Conservation (phyloP, 2,888 invertebrate species). For the Phytoseiulus persimilis region DNA sequence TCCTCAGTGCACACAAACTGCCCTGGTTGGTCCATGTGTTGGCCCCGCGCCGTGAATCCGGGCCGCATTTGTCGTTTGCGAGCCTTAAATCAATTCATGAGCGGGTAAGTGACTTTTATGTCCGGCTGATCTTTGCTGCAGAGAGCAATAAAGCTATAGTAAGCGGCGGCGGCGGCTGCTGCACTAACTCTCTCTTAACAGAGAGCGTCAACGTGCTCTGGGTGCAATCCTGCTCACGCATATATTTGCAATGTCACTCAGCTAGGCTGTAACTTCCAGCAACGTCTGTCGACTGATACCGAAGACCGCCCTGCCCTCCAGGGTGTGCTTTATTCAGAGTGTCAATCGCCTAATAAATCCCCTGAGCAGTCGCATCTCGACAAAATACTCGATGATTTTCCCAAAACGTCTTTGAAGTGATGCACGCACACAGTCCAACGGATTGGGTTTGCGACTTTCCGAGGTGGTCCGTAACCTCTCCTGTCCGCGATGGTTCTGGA, state of each 20-base stretch:
- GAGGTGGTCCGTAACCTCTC: too few relatives aligned
- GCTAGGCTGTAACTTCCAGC: neutral
- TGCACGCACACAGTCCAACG: too few relatives aligned
- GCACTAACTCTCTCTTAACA: neutral
- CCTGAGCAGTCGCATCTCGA: neutral
- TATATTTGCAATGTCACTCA: neutral
- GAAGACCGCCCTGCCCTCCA: neutral
- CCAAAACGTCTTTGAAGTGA: neutral
- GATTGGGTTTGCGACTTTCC: too few relatives aligned
- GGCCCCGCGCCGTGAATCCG: neutral
- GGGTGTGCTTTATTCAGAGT: neutral
- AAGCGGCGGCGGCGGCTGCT: neutral
- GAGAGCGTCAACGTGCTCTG: slow-evolving; percentile 5
- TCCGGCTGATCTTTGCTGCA: neutral
- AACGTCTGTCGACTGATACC: neutral
- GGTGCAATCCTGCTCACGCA: neutral
- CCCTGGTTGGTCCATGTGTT: neutral
- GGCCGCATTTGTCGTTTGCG: neutral
- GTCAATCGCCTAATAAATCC: neutral
- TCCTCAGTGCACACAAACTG: too few relatives aligned
- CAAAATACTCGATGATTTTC: neutral
- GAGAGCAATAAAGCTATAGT: neutral
- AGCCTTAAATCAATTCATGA: slow-evolving; percentile 5
- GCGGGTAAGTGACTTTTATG: slow-evolving; percentile 5
- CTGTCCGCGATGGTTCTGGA: too few relatives aligned